Percentiles rank a stretch among this genome's conserved stretches.
Evolutionary conservation across 2,113 vertebrate genomes (phyloP).

Genomic region (Corythoichthys haematopterus): DNA sequence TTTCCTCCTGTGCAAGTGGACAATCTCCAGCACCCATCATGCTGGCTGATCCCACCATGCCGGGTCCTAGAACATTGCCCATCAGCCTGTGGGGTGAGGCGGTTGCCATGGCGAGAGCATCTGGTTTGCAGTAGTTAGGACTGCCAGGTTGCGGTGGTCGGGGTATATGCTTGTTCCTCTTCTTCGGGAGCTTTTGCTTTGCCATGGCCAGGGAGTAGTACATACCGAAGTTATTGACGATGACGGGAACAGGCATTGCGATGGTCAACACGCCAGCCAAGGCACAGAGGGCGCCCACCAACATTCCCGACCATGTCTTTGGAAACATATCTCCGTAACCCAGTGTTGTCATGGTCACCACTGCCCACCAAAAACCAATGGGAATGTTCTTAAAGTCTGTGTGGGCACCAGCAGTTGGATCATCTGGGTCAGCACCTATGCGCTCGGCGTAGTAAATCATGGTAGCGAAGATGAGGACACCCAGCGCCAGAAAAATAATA

Average conservation of each 20-base stretch:
- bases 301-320: conserved; percentile 95
- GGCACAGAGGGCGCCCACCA: conserved; percentile 94
- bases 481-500: conserved; percentile 91
- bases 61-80: conserved; percentile 78
- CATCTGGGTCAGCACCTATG: conserved; percentile 83
- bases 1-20: conserved; percentile 84
- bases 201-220: conserved; percentile 99
- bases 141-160: conserved; percentile 84
- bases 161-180: conserved; percentile 96
- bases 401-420: conserved; percentile 81
- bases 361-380: conserved; percentile 99
- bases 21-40: conserved; percentile 78
- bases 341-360: conserved; percentile 97
- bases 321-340: conserved; percentile 98
- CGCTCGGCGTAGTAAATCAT: conserved; percentile 98
- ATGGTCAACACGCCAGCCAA: conserved; percentile 96
- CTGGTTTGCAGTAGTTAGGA: conserved; percentile 87
- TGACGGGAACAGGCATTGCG: conserved; percentile 97
- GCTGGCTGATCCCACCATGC: conserved; percentile 70
- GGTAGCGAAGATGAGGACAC: conserved; percentile 96
- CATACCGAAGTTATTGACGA: conserved; percentile 99
- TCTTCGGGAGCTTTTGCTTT: conserved; percentile 98
- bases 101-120: conserved; percentile 79
- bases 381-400: conserved; percentile 99
- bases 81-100: conserved; percentile 87